Evolutionary conservation across 1,140 invertebrate genomes (phyloP).

Genomic region (Tetranychus urticae): DNA sequence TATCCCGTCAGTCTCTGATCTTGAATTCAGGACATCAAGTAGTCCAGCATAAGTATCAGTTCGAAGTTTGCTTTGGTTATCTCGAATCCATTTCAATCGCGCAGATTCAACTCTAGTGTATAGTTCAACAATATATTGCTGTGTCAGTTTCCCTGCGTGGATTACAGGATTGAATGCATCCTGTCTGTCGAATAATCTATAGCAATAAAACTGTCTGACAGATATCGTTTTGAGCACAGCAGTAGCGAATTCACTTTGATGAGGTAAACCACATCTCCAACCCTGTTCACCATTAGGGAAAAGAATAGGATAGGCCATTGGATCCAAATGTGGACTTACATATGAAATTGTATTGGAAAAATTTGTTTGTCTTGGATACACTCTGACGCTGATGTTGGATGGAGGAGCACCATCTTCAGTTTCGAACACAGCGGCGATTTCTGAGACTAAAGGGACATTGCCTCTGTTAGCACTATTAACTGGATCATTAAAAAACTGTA

Average conservation of each 20-base stretch:
- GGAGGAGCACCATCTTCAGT: not conserved
- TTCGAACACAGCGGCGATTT: not conserved
- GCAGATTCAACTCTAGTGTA: constrained; percentile 8
- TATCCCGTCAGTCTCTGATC: not conserved
- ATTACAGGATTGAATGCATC: constrained; percentile 12
- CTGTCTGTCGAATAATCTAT: not conserved
- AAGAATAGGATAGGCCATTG: constrained; percentile 13
- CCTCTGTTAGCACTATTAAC: not conserved
- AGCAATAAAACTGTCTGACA: not conserved
- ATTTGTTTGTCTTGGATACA: not conserved
- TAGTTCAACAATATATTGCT: constrained; percentile 11
- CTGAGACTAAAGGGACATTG: not conserved
- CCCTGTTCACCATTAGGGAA: constrained; percentile 7
- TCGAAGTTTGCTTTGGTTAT: constrained; percentile 6
- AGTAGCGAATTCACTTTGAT: not conserved
- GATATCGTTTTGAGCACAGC: not conserved
- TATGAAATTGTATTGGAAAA: not conserved
- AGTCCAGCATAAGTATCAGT: constrained; percentile 10
- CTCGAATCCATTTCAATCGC: constrained; percentile 2
- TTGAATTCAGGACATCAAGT: constrained; percentile 4
- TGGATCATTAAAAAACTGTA: not conserved
- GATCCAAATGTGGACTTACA: constrained; percentile 7
- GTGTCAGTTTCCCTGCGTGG: constrained; percentile 10
- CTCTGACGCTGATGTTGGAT: not conserved
- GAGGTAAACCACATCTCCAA: not conserved